Base-by-base conservation (phyloP, 2,888 invertebrate species). In the Ornithoptera alexandrae region DNA sequence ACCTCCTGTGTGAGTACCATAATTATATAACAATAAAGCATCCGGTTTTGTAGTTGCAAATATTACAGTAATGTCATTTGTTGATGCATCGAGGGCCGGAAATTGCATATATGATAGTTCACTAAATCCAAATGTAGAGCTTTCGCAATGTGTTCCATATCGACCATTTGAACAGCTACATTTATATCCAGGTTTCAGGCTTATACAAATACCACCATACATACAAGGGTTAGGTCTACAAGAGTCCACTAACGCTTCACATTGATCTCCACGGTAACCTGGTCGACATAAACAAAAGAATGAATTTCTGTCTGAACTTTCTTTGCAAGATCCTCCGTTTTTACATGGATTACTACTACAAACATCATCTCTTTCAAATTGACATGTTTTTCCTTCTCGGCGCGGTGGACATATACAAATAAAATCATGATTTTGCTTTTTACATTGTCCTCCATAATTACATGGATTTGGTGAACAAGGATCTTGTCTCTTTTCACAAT, bases 221-320 rank as follows among this genome's bases (percentile, higher is more conserved):
- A 97, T 90, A 79, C 98, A 98, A n/a, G 98, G 98, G 85, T 98
- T 98, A 0, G 97, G 97, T 71, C 97, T 93, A 81, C 98, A 99
- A 0, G 97, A 97, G 83, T 98, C 97, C 0, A 97, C 96, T 4
- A 96, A 93, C 24, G 96, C 95, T 90, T 98, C 98, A 84, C 98
- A 99, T 75, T 96, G 96, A 84, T 96, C 97, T 3, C 99, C 98
- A 17, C 97, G 94, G 84, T 97, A 98, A 1, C 98, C 98, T 2
- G 97, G 96, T 2, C 97, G 94, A 83, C 98, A 99, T 1, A 97
- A 91, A 79, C 98, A 99, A 87, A 97, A 97, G 94, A 97, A 98
- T 46, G 97, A 96, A 42, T 96, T 96, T 62, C 96, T 96, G 79
- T 97, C 97, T 0, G 96, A 95, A 80, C 97, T 97, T 81, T 97